Conservation (phyloP, 2,113 vertebrate species). For the Hydrochoerus hydrochaeris region DNA sequence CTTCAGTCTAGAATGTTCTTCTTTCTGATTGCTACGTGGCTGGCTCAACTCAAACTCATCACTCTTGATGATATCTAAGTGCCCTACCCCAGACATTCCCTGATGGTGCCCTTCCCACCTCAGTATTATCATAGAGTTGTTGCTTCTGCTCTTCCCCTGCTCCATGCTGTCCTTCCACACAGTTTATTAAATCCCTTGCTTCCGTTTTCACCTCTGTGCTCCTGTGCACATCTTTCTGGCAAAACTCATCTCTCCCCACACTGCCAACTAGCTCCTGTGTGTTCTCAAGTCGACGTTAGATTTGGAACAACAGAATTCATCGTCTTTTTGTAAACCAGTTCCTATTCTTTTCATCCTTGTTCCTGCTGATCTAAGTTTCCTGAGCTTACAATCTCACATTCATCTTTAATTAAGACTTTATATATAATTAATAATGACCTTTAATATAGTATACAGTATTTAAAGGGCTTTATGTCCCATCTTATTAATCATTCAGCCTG, state of each 20-base stretch:
- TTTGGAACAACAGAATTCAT: not conserved
- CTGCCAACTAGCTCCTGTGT: not conserved
- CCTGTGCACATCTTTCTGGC: not conserved
- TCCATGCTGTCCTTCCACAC: not conserved
- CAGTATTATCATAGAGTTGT: not conserved
- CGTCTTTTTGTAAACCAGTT: not conserved
- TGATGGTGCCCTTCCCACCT: not conserved
- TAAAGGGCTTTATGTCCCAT: not conserved
- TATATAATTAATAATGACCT: not conserved
- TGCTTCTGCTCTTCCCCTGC: not conserved
- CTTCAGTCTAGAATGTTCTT: not conserved
- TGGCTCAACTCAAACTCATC: not conserved
- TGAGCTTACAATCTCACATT: not conserved
- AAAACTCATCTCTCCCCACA: not conserved
- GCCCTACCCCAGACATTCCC: not conserved
- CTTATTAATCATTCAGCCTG: not conserved
- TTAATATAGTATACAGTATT: not conserved
- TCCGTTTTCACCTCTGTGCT: not conserved
- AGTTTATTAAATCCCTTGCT: not conserved
- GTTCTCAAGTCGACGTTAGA: not conserved
- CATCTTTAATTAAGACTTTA: conserved; percentile 18
- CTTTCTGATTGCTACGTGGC: not conserved
- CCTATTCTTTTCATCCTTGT: not conserved
- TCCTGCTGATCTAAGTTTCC: conserved; percentile 14
- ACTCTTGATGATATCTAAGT: not conserved